Evolutionary conservation across 2,797 vertebrate genomes (phyloP), one percentile per base, ranked within the genome.

Genomic region (Ataeniobius toweri): DNA sequence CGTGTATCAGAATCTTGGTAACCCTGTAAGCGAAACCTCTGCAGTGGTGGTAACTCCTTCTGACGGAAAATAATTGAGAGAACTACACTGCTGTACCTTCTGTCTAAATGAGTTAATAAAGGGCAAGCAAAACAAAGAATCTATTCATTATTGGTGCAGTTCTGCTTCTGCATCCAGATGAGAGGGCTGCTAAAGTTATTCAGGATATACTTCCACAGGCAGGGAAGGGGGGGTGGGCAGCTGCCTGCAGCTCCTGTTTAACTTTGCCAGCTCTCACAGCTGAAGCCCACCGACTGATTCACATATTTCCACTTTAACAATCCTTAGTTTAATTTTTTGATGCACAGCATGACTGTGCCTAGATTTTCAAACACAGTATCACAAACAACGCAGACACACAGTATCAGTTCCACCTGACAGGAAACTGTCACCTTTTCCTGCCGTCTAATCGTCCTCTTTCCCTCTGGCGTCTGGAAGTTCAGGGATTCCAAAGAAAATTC

Each of bases 101-200:
- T 78, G 88, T 88, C 86, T 83, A 86, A 44, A 61, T 77, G 85
- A 93, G 85, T 93, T 92, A 90, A 93, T 94, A 94, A 93, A 93
- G 78, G 80, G 91, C 58, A 13, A 88, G 85, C 55, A 44, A 91
- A 89, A 92, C 84, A 89, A 93, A 93, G 89, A 86, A 86, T 90
- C 93, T 83, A 94, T 94, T 92, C 91, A 94, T 91, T 91, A 92
- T 80, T 79, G 51, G 83, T 91, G 14, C 80, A 77, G 88, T 83
- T 85, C 74, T 80, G 92, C 89, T 90, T 85, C 88, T 82, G 84
- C 85, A 87, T 90, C 92, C 94, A 90, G 91, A 90, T 82, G 89
- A 93, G 89, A 79, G 72, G 87, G 75, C 90, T 93, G 93, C 90
- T 92, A 89, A 88, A 92, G 85, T 83, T 84, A 93, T 94, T 93